phyloP scores from a whole-genome alignment of 2,113 vertebrate genomes.

The Salvator merianae region DNA sequence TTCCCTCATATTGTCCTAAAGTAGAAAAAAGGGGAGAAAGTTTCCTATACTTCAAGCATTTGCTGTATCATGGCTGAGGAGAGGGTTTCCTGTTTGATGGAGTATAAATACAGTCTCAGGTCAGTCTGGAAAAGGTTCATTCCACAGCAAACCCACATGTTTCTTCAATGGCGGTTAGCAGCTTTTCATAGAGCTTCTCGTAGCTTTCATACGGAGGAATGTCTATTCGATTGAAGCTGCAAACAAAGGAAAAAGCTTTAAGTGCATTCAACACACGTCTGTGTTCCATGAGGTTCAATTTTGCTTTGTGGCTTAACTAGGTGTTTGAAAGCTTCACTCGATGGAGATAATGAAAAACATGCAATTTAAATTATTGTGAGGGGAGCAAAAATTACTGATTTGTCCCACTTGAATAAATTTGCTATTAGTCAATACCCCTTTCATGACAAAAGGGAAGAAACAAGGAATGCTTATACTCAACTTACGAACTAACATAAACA shows the following conservation, averaged over 20 bases:
- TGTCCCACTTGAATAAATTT: no score
- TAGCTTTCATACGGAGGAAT: conserved; percentile 97
- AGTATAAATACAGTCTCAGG: conserved; percentile 73
- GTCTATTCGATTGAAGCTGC: conserved; percentile 98
- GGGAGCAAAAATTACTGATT: no score
- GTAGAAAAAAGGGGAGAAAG: conserved; percentile 53
- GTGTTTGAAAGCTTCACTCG: no score
- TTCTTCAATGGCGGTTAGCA: conserved; percentile 99
- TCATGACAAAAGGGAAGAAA: not conserved
- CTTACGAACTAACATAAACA: not conserved
- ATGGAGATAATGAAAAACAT: no score
- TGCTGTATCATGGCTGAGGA: conserved; percentile 73
- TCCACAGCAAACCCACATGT: conserved; percentile 98
- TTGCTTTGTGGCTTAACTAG: no score
- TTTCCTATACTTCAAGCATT: conserved; percentile 79
- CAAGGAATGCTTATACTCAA: no score
- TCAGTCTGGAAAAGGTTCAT: conserved; percentile 74
- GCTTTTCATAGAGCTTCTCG: conserved; percentile 98
- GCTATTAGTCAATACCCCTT: not conserved
- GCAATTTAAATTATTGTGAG: no score
- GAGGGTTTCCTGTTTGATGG: conserved; percentile 68
- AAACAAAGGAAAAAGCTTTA: conserved; percentile 29
- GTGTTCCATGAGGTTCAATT: no score
- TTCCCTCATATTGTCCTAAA: conserved; percentile 78
- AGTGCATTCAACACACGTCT: not conserved